Conservation (phyloP, 2,888 invertebrate species). For the Thumatha senex region DNA sequence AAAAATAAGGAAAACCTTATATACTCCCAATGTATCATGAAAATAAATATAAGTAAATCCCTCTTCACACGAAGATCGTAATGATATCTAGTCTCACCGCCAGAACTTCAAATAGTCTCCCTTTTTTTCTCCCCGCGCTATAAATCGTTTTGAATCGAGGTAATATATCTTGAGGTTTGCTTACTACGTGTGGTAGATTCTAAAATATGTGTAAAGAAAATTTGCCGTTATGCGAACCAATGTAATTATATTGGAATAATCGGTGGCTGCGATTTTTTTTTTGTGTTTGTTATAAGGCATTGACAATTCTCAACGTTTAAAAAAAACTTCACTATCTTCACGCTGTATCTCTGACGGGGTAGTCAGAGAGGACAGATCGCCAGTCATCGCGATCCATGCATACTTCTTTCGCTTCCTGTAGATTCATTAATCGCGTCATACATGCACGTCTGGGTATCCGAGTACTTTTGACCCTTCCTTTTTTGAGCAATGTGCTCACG, state of each 20-base stretch:
- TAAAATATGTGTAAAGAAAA: slow-evolving; percentile 52
- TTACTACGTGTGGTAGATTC: slow-evolving; percentile 54
- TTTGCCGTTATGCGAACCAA: slow-evolving; percentile 29
- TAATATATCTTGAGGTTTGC: slow-evolving; percentile 51
- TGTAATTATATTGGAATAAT: slow-evolving; percentile 25
- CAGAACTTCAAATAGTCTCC: slow-evolving; percentile 47
- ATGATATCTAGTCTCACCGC: slow-evolving; percentile 39
- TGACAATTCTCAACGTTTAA: neutral
- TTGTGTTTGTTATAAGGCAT: neutral
- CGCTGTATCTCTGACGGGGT: too few relatives aligned
- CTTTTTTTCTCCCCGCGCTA: slow-evolving; percentile 44
- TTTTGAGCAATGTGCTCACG: too few relatives aligned
- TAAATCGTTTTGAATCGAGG: slow-evolving; percentile 49
- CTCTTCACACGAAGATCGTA: slow-evolving; percentile 34
- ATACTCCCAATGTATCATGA: slow-evolving; percentile 28
- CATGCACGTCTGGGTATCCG: too few relatives aligned
- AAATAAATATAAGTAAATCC: slow-evolving; percentile 41
- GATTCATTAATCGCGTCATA: too few relatives aligned
- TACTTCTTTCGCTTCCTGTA: too few relatives aligned
- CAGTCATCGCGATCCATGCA: too few relatives aligned
- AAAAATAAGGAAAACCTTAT: slow-evolving; percentile 14
- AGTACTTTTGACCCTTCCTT: too few relatives aligned
- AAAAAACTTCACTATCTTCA: too few relatives aligned
- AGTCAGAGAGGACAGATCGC: too few relatives aligned
- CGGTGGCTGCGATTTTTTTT: slow-evolving; percentile 7